Percentiles rank a stretch among this genome's conserved stretches.
phyloP scores from a whole-genome alignment of 2,113 vertebrate genomes.

The Ictalurus punctatus region DNA sequence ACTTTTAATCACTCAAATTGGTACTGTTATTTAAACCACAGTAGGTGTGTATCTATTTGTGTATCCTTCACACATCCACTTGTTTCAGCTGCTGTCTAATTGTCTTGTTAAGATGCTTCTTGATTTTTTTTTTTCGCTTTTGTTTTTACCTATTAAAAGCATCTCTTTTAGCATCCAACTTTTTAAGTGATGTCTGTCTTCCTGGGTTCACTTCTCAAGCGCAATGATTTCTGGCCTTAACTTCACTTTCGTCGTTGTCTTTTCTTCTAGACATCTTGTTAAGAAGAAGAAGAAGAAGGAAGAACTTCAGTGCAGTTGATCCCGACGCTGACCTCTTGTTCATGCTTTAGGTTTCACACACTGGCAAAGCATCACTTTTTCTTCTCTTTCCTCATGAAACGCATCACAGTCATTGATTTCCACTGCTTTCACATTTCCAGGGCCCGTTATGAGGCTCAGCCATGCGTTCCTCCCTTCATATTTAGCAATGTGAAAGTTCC shows the following conservation, averaged over 20 bases:
- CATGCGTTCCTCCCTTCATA: conserved; percentile 42
- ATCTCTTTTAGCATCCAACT: conserved; percentile 7
- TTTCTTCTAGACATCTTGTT: conserved; percentile 43
- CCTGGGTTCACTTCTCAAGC: conserved; percentile 48
- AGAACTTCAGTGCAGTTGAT: conserved; percentile 1
- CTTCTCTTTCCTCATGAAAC: conserved; percentile 28
- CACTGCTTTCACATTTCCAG: conserved; percentile 40
- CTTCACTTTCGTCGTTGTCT: conserved; percentile 53
- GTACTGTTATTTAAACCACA: not conserved
- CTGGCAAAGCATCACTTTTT: conserved; percentile 3
- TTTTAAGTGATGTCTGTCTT: conserved; percentile 2
- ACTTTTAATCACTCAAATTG: not conserved
- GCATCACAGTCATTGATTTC: conserved; percentile 52
- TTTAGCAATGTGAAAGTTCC: conserved; percentile 55
- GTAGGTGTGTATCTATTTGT: not conserved
- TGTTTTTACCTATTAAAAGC: not conserved
- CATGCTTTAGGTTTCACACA: conserved; percentile 29
- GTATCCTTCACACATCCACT: not conserved
- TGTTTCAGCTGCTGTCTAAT: not conserved
- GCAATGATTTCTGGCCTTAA: conserved; percentile 26
- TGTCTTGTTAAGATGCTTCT: not conserved
- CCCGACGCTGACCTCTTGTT: conserved; percentile 37
- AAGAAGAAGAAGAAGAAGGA: not conserved
- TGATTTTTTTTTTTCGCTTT: not conserved
- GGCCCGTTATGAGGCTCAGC: conserved; percentile 44